Base-by-base conservation (phyloP, 1,140 invertebrate genomes). In the Trichogramma pretiosum region DNA sequence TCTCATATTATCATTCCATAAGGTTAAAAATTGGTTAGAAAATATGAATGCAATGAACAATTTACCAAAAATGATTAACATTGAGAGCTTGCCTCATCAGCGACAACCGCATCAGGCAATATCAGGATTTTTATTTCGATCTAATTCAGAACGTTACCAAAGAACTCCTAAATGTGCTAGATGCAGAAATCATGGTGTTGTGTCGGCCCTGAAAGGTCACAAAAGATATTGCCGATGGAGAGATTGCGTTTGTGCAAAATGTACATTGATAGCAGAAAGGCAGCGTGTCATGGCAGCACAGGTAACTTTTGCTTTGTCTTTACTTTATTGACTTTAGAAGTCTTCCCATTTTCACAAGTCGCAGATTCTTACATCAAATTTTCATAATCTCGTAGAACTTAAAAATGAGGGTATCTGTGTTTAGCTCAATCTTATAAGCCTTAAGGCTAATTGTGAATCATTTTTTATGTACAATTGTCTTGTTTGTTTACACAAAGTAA, bases 281-380 rank as follows among this genome's bases (percentile, higher is more conserved):
- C 95, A 98, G 68, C 77, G 94, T 13, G 94, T 98, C n/a, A 98
- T 98, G 95, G 95, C 95, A 19, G 94, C 94, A 42, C 89, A 92
- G 79, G 81, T 83, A 66, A 70, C 62, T 48, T 55, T 47, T 53
- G 55, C 5, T 57, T 69, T 40, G 61, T 57, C 46, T 52, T 43
- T 39, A 13, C 53, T 39, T 44, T 55, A 40, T 41, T 14, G 23
- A 5, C 36, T 22, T 47, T 46, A 48, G 43, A 14, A 10, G 14
- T 1, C 24, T 22, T 34, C 13, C 51, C 53, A 46, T 53, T 56
- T 54, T 46, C 53, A 37, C 37, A 49, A 50, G 52, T 53, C 50
- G 54, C 52, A 54, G 54, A 46, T 48, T 56, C 51, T 50, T 49
- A n/a, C n/a, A n/a, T n/a, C n/a, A n/a, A n/a, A n/a, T n/a, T n/a